phyloP scores from a whole-genome alignment of 1,140 invertebrate species.

The Drosophila persimilis region DNA sequence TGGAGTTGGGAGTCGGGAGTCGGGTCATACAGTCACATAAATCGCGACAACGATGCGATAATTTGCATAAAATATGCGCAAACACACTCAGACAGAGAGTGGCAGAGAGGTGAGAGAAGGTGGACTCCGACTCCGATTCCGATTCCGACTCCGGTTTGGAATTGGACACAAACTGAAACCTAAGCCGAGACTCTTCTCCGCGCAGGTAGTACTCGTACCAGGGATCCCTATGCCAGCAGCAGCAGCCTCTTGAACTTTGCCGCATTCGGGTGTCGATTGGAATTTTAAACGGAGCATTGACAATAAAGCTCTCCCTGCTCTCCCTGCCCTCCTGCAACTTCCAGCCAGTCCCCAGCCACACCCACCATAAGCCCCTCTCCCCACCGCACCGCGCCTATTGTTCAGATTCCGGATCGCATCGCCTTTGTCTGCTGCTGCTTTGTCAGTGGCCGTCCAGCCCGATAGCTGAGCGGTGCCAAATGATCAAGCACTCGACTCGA shows the following conservation, averaged over 20 bases:
- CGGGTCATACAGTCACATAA: slow-evolving; percentile 64
- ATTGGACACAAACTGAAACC: no score
- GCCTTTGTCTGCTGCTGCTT: no score
- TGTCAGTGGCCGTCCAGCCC: no score
- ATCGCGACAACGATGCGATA: slow-evolving; percentile 63
- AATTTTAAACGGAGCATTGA: slow-evolving; percentile 79
- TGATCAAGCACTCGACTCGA: no score
- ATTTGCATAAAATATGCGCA: slow-evolving; percentile 80
- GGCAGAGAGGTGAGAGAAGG: not conserved
- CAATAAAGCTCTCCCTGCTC: slow-evolving; percentile 51
- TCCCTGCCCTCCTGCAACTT: slow-evolving; percentile 5
- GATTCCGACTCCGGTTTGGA: not conserved
- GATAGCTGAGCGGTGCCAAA: no score
- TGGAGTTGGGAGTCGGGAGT: not conserved
- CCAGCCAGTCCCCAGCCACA: slow-evolving; percentile 3
- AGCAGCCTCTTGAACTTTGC: slow-evolving; percentile 46
- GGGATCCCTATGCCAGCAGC: no score
- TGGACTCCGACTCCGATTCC: not conserved
- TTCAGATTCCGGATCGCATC: not conserved
- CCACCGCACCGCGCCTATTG: slow-evolving; percentile 14
- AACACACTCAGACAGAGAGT: slow-evolving; percentile 16
- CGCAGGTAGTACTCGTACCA: no score
- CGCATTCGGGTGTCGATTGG: slow-evolving; percentile 80
- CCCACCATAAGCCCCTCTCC: no score
- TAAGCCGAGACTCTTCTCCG: no score